phyloP scores from a whole-genome alignment of 1,140 invertebrate species.

The Scaptomyza hsui region DNA sequence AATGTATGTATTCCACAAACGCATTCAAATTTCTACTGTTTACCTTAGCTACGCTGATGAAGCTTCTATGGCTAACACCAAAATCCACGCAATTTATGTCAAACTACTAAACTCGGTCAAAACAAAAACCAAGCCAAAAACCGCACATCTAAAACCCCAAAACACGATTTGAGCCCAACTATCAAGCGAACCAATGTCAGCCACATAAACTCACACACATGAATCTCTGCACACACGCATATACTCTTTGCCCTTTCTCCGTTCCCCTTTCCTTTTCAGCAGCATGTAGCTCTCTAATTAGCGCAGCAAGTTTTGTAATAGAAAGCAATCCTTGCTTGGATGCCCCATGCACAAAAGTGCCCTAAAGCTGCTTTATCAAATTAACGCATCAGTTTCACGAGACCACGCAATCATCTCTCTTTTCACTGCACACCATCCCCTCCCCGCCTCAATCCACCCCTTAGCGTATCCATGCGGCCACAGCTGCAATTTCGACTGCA shows the following conservation, averaged over 20 bases:
- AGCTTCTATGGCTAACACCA: no score
- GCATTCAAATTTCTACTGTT: no score
- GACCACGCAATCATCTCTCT: conserved; percentile 22
- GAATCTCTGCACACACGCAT: conserved; percentile 7
- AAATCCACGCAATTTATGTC: no score
- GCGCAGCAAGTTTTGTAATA: conserved; percentile 50
- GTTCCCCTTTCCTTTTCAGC: background rate
- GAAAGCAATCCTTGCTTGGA: conserved; percentile 50
- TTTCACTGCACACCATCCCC: background rate
- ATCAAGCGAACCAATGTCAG: conserved; percentile 24
- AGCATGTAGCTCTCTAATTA: conserved; percentile 36
- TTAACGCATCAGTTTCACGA: conserved; percentile 54
- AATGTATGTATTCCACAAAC: no score
- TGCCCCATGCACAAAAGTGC: conserved; percentile 46
- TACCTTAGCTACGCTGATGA: no score
- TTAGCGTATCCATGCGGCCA: background rate
- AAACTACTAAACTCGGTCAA: conserved; percentile 3
- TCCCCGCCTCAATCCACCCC: background rate
- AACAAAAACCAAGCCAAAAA: conserved; percentile 17
- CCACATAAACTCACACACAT: conserved; percentile 9
- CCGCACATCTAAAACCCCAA: conserved; percentile 19
- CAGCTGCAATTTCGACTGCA: conserved; percentile 36
- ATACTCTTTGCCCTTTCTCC: background rate
- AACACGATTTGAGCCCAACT: conserved; percentile 24
- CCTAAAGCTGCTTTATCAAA: conserved; percentile 58